Evolutionary conservation across 2,113 vertebrate genomes (phyloP).

Genomic region (Gymnarchus niloticus): DNA sequence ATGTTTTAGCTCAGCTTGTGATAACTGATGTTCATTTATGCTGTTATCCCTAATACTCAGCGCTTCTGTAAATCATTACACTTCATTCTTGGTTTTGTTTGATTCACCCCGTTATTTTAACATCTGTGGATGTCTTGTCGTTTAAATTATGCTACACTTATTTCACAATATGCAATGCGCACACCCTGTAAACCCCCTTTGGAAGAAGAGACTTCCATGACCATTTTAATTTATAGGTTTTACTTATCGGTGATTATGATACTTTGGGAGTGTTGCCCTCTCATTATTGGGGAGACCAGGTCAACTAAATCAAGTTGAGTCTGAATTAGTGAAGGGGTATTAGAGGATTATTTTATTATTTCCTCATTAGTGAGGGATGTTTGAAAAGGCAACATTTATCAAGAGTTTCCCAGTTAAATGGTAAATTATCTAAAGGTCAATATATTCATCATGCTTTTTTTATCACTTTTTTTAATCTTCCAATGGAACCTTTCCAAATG

Average conservation of each 20-base stretch:
- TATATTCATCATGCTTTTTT: slow-evolving; percentile 34
- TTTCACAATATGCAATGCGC: not conserved
- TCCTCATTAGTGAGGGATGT: slow-evolving; percentile 19
- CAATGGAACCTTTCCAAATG: not conserved
- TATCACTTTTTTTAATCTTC: slow-evolving; percentile 12
- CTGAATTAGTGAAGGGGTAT: not conserved
- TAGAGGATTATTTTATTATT: slow-evolving; percentile 7
- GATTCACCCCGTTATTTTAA: not conserved
- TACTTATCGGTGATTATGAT: slow-evolving; percentile 17
- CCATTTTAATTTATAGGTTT: slow-evolving; percentile 7
- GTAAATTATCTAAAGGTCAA: slow-evolving; percentile 41
- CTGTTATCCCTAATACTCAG: not conserved
- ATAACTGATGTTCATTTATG: not conserved
- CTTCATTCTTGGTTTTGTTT: not conserved
- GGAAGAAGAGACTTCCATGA: not conserved
- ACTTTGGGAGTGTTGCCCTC: not conserved
- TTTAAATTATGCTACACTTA: not conserved
- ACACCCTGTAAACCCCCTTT: not conserved
- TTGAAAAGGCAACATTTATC: slow-evolving; percentile 43
- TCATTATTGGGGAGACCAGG: not conserved
- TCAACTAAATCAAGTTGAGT: not conserved
- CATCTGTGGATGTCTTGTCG: not conserved
- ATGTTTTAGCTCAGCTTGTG: not conserved
- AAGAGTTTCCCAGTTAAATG: slow-evolving; percentile 37
- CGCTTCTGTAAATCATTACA: not conserved